Conservation (phyloP, 2,797 vertebrate species). For the Oceanodroma leucorhoa region DNA sequence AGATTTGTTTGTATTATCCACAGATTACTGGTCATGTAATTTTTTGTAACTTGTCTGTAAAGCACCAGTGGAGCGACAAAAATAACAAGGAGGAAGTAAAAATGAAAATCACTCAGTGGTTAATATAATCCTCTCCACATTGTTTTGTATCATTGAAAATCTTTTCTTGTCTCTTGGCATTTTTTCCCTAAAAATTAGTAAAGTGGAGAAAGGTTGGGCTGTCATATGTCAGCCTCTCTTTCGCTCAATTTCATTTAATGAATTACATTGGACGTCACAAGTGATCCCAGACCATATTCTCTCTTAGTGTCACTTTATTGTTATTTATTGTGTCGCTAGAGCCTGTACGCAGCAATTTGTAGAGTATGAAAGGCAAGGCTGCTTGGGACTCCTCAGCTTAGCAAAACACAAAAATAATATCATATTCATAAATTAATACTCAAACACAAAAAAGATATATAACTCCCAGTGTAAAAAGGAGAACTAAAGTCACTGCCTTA, state of each 20-base stretch:
- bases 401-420: not conserved
- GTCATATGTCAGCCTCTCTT: not conserved
- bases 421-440: not conserved
- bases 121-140: not conserved
- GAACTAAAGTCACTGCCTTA: not conserved
- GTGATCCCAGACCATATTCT: not conserved
- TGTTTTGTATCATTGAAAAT: not conserved
- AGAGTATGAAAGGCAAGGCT: not conserved
- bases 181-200: not conserved
- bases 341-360: not conserved
- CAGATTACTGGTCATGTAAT: not conserved
- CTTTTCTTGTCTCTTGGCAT: not conserved
- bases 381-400: not conserved
- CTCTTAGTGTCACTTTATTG: not conserved
- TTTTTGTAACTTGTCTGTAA: slow-evolving; percentile 1
- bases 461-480: not conserved
- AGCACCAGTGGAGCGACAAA: not conserved
- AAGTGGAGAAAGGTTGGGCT: not conserved
- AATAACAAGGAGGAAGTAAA: not conserved
- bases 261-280: not conserved
- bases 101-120: not conserved
- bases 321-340: not conserved
- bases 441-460: not conserved
- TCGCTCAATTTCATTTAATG: not conserved
- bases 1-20: not conserved